Evolutionary conservation across 2,888 invertebrate species (phyloP).

Genomic region (Seira ritae): DNA sequence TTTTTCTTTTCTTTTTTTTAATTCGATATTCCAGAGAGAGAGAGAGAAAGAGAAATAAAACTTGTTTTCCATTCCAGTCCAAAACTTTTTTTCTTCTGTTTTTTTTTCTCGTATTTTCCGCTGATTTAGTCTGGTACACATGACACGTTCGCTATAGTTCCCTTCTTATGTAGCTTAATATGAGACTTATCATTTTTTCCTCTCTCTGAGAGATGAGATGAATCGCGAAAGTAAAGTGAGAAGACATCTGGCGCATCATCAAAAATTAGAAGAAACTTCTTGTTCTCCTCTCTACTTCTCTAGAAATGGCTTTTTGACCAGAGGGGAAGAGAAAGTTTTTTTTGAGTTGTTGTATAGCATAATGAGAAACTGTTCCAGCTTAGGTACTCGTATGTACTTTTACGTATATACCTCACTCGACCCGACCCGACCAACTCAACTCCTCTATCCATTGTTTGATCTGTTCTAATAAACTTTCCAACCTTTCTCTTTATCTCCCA

Average conservation of each 20-base stretch:
- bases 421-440: no score
- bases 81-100: background rate
- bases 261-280: conserved; percentile 11
- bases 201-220: background rate
- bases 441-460: background rate
- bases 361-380: background rate
- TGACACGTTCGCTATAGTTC: background rate
- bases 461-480: background rate
- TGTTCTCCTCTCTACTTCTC: conserved; percentile 8
- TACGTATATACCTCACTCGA: background rate
- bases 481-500: background rate
- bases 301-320: background rate
- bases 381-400: background rate
- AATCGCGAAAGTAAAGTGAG: background rate
- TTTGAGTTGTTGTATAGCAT: background rate
- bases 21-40: background rate
- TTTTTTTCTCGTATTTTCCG: background rate
- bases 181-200: no score
- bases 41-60: no score
- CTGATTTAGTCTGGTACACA: background rate
- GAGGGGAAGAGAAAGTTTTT: background rate
- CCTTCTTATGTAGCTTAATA: no score
- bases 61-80: background rate
- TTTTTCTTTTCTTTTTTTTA: conserved; percentile 10
- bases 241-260: conserved; percentile 38